phyloP scores from a whole-genome alignment of 2,113 vertebrate genomes.

The Brachyhypopomus occidentalis region DNA sequence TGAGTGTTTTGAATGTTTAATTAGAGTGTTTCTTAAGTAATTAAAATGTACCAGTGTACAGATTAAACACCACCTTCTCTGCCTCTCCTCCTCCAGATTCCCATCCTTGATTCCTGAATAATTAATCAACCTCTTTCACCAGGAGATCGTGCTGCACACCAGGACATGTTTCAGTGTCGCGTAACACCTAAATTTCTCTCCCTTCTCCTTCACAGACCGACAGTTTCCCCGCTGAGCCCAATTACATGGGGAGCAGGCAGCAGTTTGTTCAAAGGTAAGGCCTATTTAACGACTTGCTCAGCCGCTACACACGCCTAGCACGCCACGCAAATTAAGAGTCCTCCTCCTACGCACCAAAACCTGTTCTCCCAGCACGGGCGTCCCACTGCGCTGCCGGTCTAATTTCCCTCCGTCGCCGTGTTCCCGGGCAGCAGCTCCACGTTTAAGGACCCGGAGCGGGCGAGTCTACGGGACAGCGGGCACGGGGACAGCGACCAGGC shows the following conservation, averaged over 20 bases:
- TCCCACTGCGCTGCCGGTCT: no score
- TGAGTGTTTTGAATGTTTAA: constrained; percentile 78
- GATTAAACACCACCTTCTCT: constrained; percentile 32
- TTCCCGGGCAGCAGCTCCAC: constrained; percentile 88
- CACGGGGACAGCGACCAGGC: constrained; percentile 99
- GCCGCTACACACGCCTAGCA: constrained; percentile 71
- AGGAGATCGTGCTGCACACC: constrained; percentile 88
- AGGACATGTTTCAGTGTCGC: constrained; percentile 83
- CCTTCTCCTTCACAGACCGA: constrained; percentile 95
- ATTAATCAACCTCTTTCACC: constrained; percentile 89
- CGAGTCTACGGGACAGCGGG: constrained; percentile 98
- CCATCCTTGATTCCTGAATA: constrained; percentile 74
- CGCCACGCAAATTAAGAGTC: constrained; percentile 70
- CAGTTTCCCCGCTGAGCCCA: constrained; percentile 99
- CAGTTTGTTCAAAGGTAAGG: constrained; percentile 99
- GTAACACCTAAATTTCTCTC: constrained; percentile 81
- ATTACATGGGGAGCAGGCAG: constrained; percentile 99
- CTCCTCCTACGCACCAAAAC: background rate
- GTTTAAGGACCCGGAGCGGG: constrained; percentile 98
- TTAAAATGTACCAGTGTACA: constrained; percentile 84
- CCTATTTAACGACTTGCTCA: constrained; percentile 83
- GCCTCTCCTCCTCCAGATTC: background rate
- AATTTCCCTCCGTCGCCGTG: constrained; percentile 29
- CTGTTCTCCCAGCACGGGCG: background rate
- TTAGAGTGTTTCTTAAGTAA: constrained; percentile 83